A percentile compares a stretch with the other conserved stretches of the same genome.
phyloP scores from a whole-genome alignment of 2,797 vertebrate species.

The Xerus rutilus region DNA sequence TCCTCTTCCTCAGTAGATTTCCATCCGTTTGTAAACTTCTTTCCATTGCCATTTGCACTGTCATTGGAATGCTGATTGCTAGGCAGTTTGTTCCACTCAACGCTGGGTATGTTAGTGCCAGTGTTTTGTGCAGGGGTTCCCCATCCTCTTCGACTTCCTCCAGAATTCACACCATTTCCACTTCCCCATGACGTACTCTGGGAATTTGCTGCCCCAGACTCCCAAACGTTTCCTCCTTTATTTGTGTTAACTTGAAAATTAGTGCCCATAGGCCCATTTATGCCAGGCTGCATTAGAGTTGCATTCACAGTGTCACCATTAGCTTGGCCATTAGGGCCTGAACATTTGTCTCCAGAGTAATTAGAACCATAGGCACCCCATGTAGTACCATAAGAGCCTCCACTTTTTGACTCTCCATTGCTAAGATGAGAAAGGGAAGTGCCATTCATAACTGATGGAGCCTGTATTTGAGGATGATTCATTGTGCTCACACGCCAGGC shows the following conservation, averaged over 20 bases:
- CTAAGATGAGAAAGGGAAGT: constrained; percentile 92
- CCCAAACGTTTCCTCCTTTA: constrained; percentile 93
- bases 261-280: constrained; percentile 91
- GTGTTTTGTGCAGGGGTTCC: constrained; percentile 91
- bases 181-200: constrained; percentile 90
- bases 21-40: constrained; percentile 96
- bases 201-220: constrained; percentile 91
- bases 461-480: constrained; percentile 92
- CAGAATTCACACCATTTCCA: constrained; percentile 87
- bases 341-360: constrained; percentile 96
- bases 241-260: constrained; percentile 94
- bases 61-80: constrained; percentile 93
- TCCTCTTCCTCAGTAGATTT: constrained; percentile 96
- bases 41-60: constrained; percentile 86
- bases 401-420: constrained; percentile 92
- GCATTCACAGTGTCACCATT: constrained; percentile 99
- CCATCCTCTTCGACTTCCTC: constrained; percentile 94
- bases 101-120: constrained; percentile 91
- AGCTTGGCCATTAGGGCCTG: constrained; percentile 92
- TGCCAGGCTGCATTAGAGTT: constrained; percentile 95
- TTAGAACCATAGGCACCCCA: constrained; percentile 94
- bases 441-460: constrained; percentile 94
- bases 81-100: constrained; percentile 94
- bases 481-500: constrained; percentile 95
- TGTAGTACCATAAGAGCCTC: constrained; percentile 94